These are phyloP conservation scores for Aphaenogaster ashmeadi DNA, from an alignment of 1,140 invertebrate genomes.

Conservation along the genomic window DNA sequence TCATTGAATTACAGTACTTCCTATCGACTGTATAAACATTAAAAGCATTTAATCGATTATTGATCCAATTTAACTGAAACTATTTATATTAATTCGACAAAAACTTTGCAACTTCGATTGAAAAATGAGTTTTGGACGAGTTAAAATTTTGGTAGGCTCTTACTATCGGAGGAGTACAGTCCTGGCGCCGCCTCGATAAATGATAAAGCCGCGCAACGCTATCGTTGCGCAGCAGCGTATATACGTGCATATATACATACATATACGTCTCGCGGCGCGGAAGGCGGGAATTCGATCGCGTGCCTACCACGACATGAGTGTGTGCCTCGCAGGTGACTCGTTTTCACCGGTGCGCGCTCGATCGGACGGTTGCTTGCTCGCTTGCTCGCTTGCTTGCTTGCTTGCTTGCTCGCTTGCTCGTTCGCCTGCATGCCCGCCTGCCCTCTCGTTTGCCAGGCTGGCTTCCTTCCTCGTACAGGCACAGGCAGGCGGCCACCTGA, in stretches of 20 bases:
- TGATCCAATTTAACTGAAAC: not conserved
- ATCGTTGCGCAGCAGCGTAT: constrained; percentile 32
- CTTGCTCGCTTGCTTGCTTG: constrained; percentile 26
- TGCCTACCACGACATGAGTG: constrained; percentile 54
- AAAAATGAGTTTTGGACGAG: not conserved
- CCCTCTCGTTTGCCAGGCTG: constrained; percentile 61
- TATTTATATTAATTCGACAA: not conserved
- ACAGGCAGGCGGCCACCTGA: constrained; percentile 79
- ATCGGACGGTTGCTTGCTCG: constrained; percentile 71
- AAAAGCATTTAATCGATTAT: not conserved
- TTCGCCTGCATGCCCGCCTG: constrained; percentile 30
- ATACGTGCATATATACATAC: constrained; percentile 7
- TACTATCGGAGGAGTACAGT: not conserved
- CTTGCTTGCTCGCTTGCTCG: constrained; percentile 52
- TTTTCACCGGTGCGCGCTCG: constrained; percentile 72
- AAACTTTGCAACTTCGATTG: not conserved
- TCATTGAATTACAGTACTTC: not conserved
- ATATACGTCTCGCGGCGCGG: constrained; percentile 11
- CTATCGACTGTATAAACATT: not conserved
- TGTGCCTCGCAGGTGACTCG: constrained; percentile 75
- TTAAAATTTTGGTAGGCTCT: not conserved
- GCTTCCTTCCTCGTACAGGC: constrained; percentile 70
- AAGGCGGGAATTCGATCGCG: constrained; percentile 81
- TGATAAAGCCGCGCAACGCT: constrained; percentile 32
- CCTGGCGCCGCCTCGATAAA: constrained; percentile 23